Evolutionary conservation across 2,888 invertebrate genomes (phyloP).

Genomic region (Penaeus monodon): DNA sequence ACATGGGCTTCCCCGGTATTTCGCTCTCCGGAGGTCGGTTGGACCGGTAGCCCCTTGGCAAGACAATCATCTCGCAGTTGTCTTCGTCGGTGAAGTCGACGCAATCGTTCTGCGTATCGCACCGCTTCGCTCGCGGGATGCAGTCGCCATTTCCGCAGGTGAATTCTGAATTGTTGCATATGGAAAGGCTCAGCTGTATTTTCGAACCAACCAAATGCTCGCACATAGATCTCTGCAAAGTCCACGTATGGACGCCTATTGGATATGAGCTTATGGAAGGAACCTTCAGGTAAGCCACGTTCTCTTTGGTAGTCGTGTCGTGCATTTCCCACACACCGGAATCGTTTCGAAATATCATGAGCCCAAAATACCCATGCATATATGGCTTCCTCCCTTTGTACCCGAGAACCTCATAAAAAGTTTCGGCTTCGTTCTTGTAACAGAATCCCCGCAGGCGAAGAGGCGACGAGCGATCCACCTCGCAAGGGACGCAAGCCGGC

Average conservation of each 20-base stretch:
- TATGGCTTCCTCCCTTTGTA: background rate
- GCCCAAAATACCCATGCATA: constrained; percentile 4
- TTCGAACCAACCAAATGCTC: no score
- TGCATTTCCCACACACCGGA: background rate
- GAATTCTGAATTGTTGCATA: no score
- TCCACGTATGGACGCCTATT: background rate
- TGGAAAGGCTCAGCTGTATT: no score
- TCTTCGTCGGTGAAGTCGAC: no score
- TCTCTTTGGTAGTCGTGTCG: background rate
- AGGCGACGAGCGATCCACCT: background rate
- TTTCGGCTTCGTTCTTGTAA: background rate
- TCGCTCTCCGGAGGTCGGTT: no score
- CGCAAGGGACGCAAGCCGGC: background rate
- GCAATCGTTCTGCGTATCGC: no score
- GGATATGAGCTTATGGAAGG: background rate
- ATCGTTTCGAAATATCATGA: constrained; percentile 5
- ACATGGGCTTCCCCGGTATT: no score
- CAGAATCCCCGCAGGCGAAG: constrained; percentile 15
- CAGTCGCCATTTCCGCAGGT: no score
- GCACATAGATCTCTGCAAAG: no score
- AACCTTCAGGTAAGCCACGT: background rate
- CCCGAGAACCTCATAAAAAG: background rate
- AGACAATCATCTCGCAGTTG: no score
- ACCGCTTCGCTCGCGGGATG: no score
- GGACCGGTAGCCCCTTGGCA: no score